Evolutionary conservation across 2,113 vertebrate species (phyloP).

Genomic region (Oceanodroma tethys): DNA sequence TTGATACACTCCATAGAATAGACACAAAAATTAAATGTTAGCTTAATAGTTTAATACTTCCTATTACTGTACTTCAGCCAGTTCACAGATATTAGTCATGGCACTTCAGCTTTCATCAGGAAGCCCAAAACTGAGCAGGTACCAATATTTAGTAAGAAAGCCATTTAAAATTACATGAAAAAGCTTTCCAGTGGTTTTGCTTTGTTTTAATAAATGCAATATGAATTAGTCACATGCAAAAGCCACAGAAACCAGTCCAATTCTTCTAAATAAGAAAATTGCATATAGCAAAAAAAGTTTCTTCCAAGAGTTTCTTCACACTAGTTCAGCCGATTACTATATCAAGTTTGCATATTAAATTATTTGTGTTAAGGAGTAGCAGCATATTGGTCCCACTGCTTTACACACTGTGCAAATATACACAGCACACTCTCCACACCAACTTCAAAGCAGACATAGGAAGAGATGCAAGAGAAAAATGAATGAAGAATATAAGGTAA

Average conservation of each 20-base stretch:
- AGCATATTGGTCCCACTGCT: not conserved
- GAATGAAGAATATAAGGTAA: not conserved
- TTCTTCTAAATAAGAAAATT: not conserved
- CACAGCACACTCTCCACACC: not conserved
- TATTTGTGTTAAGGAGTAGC: not conserved
- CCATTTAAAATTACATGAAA: not conserved
- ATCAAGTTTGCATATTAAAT: not conserved
- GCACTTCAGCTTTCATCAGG: not conserved
- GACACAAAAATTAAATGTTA: not conserved
- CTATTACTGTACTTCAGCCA: not conserved
- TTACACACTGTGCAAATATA: not conserved
- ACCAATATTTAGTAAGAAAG: not conserved
- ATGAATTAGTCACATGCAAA: not conserved
- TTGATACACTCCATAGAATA: not conserved
- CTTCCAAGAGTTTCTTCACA: not conserved
- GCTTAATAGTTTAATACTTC: not conserved
- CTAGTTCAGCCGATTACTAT: not conserved
- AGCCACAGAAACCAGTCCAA: not conserved
- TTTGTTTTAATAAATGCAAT: not conserved
- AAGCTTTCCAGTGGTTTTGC: not conserved
- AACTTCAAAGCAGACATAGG: not conserved
- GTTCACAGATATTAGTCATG: fast-evolving
- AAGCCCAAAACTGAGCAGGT: not conserved
- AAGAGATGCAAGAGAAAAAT: not conserved
- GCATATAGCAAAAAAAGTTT: not conserved